Base-by-base conservation (phyloP, 1,140 invertebrate genomes). In the Rhynchophorus ferrugineus region DNA sequence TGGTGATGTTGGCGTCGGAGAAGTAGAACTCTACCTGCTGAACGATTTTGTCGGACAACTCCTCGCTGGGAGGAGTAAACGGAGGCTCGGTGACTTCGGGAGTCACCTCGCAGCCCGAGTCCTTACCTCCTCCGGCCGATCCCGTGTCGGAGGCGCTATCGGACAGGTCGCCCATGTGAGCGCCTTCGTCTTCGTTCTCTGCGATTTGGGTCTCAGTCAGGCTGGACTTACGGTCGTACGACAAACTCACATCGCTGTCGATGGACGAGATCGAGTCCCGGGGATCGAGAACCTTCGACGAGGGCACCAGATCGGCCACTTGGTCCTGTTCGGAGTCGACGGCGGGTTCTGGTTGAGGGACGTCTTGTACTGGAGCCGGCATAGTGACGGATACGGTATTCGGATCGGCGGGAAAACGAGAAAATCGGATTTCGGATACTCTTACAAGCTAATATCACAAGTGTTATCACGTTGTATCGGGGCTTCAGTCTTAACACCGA, bases 1-100 rank as follows among this genome's bases (percentile, higher is more conserved):
- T 95, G 1, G 90, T 81, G 50, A 97, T 91, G 66, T 93, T 94
- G 13, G 85, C 89, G 68, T 96, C 91, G 48, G 90, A 92, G 68
- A 97, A 95, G 70, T 95, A 95, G 68, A 89, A 93, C 71, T 93
- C 90, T 5, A 93, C 89, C 67, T 91, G 87, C 33, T 83, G 76
- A 33, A 89, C 80, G 50, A 92, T 90, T 57, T 83, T 80, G 18
- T 83, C 78, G 1, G 84, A 79, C 16, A 87, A 67, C 59, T 89
- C 85, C 3, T 87, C 85, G 47, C 78, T 80, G 1, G 84, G 84
- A 21, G 75, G 75, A 2, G 69, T 70, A 65, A 77, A 78, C 2
- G 75, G 75, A 2, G 75, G 73, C 59, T 76, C 76, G 53, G 73
- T 72, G 19, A 65, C 56, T 29, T 78, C 76, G 34, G 73, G 68